These are phyloP conservation scores for Galagoides demidoff DNA, from an alignment of 2,797 vertebrate genomes.

Conservation along the genomic window DNA sequence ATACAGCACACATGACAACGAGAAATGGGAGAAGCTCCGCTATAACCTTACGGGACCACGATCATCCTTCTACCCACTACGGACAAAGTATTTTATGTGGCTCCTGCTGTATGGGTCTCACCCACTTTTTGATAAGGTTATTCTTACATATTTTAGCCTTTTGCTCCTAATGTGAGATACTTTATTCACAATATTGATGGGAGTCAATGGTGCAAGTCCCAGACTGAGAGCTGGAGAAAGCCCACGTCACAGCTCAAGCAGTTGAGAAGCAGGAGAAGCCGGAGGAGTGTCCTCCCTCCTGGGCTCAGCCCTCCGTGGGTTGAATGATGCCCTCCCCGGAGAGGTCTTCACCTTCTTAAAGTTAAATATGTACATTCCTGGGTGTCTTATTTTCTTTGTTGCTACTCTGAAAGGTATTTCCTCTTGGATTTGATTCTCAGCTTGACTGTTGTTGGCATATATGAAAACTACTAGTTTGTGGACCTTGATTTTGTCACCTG, in stretches of 20 bases:
- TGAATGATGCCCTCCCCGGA: neutral
- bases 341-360: no score
- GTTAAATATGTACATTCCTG: no score
- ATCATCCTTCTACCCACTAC: neutral
- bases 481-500: no score
- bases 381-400: no score
- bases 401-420: no score
- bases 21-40: neutral
- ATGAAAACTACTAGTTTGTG: no score
- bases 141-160: neutral
- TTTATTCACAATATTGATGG: neutral
- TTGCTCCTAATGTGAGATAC: neutral
- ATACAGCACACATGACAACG: neutral
- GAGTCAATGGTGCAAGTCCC: neutral
- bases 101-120: neutral
- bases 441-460: no score
- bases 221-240: neutral
- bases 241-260: neutral
- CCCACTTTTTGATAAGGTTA: neutral
- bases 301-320: neutral
- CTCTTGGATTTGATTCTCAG: no score
- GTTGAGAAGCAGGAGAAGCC: no score
- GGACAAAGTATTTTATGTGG: neutral
- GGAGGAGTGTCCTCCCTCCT: neutral
- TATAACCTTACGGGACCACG: neutral